Base-by-base conservation (phyloP, 2,888 invertebrate species). In the Netelia melanura region DNA sequence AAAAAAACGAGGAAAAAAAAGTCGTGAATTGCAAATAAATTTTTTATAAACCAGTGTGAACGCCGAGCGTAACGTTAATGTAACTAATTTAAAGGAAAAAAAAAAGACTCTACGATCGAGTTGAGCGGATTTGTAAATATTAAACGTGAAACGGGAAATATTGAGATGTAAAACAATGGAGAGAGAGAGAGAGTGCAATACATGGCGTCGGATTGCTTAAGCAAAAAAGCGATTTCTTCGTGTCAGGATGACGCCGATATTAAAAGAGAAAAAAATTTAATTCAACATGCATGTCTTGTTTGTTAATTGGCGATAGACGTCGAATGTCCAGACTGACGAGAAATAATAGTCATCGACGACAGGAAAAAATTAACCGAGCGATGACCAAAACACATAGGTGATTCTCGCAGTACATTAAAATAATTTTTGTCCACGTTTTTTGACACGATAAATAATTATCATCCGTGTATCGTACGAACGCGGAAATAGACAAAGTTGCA, bases 1-100 rank as follows among this genome's bases (percentile, higher is more conserved):
- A 21, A 21, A 21, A 70, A 58, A 48, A 64, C 14, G 76, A 62
- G 38, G 10, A 44, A 67, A 48, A 67, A 25, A 67, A 68, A 68
- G 21, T n/a, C 58, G 67, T 84, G 72, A 83, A 83, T 83, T 84
- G 83, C 77, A 79, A 85, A 86, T 85, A 84, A 91, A 90, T 89
- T 89, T 91, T 86, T 84, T 86, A 82, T 86, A 74, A 79, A 76
- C 70, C 44, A 52, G 74, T 81, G 76, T 86, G 83, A 81, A 83
- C 76, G 72, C 83, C 48, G 87, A 84, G 76, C 71, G 83, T 80
- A 82, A 77, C 62, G 74, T 81, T 74, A 64, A 83, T 81, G 54
- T 56, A 62, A 71, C n/a, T 38, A 38, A 25, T 75, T 30, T 62
- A 72, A 83, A 62, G 72, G 83, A 84, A 56, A 72, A 83, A 83